These are phyloP conservation scores for Semnopithecus entellus DNA, from an alignment of 2,113 vertebrate genomes.

Conservation along the genomic window DNA sequence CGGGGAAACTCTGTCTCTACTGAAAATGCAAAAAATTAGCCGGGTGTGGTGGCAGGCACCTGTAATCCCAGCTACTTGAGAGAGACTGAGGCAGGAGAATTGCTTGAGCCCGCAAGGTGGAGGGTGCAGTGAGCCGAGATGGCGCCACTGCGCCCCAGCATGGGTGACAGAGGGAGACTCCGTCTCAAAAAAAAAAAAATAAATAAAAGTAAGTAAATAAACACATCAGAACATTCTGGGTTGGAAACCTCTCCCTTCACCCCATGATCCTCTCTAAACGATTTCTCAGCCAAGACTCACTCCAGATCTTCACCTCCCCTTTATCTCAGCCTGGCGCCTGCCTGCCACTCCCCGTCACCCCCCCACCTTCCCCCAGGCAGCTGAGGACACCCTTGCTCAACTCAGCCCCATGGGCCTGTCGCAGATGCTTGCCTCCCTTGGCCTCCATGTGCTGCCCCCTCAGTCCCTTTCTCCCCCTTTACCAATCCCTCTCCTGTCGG, in stretches of 20 bases:
- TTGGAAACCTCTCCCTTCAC: neutral
- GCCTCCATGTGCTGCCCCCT: neutral
- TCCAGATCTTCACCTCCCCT: neutral
- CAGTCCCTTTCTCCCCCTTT: neutral
- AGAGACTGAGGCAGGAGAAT: too few relatives aligned
- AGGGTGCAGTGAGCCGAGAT: too few relatives aligned
- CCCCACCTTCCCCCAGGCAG: too few relatives aligned
- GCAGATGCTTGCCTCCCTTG: neutral
- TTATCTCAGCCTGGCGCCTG: neutral
- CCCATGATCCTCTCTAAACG: neutral
- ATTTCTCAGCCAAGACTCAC: neutral
- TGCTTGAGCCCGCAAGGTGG: too few relatives aligned
- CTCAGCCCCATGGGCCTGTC: neutral
- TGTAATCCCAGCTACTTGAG: too few relatives aligned
- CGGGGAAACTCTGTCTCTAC: too few relatives aligned
- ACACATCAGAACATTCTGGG: neutral
- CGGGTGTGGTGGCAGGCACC: too few relatives aligned
- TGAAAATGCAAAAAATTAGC: too few relatives aligned
- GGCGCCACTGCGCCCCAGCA: too few relatives aligned
- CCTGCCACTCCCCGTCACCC: rapidly evolving
- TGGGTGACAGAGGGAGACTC: too few relatives aligned
- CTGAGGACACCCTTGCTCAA: neutral
- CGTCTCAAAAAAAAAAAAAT: too few relatives aligned
- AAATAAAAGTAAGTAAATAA: too few relatives aligned
- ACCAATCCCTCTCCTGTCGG: neutral